These are phyloP conservation scores for Creontiades dilutus DNA, from an alignment of 2,888 invertebrate genomes.

Conservation along the genomic window DNA sequence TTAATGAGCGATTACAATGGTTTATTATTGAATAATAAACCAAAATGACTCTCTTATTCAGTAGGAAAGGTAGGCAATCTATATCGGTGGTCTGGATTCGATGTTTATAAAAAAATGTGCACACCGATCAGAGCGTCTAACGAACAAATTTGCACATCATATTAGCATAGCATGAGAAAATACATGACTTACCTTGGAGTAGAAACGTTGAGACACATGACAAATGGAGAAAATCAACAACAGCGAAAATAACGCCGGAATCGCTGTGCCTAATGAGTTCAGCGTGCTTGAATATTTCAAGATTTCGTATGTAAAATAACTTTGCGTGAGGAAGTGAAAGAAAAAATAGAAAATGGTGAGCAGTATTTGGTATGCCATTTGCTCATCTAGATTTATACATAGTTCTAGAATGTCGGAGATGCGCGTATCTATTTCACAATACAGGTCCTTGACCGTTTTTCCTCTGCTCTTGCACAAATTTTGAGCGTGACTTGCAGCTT, in stretches of 20 bases:
- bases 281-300: background rate
- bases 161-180: no score
- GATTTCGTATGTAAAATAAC: conserved; percentile 14
- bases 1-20: no score
- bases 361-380: conserved; percentile 16
- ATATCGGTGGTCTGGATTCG: no score
- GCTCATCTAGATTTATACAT: conserved; percentile 5
- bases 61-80: no score
- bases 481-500: conserved; percentile 1
- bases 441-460: background rate
- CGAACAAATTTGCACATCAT: no score
- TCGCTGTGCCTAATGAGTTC: background rate
- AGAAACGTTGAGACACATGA: conserved; percentile 34
- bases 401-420: conserved; percentile 14
- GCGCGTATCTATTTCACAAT: conserved; percentile 2
- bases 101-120: no score
- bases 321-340: conserved; percentile 22
- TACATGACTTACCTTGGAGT: conserved; percentile 18
- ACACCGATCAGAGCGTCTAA: no score
- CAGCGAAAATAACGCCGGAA: conserved; percentile 4
- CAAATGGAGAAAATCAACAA: conserved; percentile 37
- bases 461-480: background rate
- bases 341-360: conserved; percentile 26
- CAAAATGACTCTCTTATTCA: no score
- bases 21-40: no score